Evolutionary conservation across 2,113 vertebrate genomes (phyloP), one percentile per base, ranked within the genome.

Genomic region (Suricata suricatta): DNA sequence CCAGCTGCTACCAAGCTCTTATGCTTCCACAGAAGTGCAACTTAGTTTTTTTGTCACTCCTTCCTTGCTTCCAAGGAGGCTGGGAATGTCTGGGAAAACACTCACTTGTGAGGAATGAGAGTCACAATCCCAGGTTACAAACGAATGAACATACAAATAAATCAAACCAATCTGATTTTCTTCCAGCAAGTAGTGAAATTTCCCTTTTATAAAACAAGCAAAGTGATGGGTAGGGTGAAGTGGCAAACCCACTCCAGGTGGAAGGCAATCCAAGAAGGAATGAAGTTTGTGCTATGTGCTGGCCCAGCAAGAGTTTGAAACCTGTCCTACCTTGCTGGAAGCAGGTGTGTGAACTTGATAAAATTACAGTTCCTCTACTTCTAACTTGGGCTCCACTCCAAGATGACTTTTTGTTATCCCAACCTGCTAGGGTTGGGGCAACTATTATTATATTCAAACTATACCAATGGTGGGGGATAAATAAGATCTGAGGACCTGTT

Each of bases 341-440:
- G 60, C 76, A 86, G 86, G 69, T 54, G 57, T 33, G 82, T 85
- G 79, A 25, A 97, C 69, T 31, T 17, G 7, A 0, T 96, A 97
- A 98, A 98, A 97, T 97, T 68, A 60, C 68, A 60, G 80, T 97
- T 97, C 68, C 33, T 12, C 41, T 60, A 90, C 96, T 97, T 98
- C 88, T 96, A 98, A 98, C 87, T 71, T n/a, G 1, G 93, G 57
- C 50, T 93, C 44, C 86, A 94, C 95, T 98, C 88, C 72, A 88
- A 27, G 86, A 92, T 83, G 83, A 98, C 97, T 98, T 98, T 98
- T 98, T 97, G 97, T 97, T 98, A 95, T 93, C 96, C 94, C 95
- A 89, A 74, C 82, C 85, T 81, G 74, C n/a, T 52, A 82, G 35
- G 52, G 66, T 85, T 88, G 96, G 1, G 1, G 13, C 35, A 94